Conservation (phyloP, 1,140 invertebrate species). For the Notospermus geniculatus region DNA sequence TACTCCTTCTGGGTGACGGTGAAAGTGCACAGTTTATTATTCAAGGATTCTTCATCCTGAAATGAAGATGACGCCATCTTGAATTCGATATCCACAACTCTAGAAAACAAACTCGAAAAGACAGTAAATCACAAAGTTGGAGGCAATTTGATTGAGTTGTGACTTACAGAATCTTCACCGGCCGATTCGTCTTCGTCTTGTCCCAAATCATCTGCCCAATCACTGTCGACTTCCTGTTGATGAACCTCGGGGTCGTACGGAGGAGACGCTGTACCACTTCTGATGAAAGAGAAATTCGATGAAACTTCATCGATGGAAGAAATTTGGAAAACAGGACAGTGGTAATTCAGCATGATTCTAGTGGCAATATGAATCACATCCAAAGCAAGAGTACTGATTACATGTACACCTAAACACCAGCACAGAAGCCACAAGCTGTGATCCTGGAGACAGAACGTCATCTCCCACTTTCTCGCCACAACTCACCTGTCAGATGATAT, state of each 20-base stretch:
- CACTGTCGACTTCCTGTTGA: conserved; percentile 63
- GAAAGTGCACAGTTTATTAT: conserved; percentile 93
- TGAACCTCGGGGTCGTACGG: conserved; percentile 72
- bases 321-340: conserved; percentile 6
- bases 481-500: conserved; percentile 38
- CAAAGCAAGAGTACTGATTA: too few relatives aligned
- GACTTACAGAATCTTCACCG: conserved; percentile 81
- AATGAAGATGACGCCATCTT: conserved; percentile 12
- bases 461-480: too few relatives aligned
- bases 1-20: conserved; percentile 96
- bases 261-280: conserved; percentile 66
- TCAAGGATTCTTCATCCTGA: conserved; percentile 86
- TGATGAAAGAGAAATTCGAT: conserved; percentile 27
- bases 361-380: not conserved
- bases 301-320: conserved; percentile 8
- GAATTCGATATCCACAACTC: not conserved
- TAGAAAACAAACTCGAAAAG: not conserved
- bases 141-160: too few relatives aligned
- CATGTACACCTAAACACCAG: too few relatives aligned
- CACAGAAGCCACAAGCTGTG: too few relatives aligned
- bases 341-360: not conserved
- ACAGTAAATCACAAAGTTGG: too few relatives aligned
- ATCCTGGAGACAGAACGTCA: too few relatives aligned
- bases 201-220: conserved; percentile 77
- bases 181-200: conserved; percentile 87